Percentiles rank a stretch among this genome's conserved stretches.
Conservation (phyloP, 2,113 vertebrate genomes). For the Tringa solitaria region DNA sequence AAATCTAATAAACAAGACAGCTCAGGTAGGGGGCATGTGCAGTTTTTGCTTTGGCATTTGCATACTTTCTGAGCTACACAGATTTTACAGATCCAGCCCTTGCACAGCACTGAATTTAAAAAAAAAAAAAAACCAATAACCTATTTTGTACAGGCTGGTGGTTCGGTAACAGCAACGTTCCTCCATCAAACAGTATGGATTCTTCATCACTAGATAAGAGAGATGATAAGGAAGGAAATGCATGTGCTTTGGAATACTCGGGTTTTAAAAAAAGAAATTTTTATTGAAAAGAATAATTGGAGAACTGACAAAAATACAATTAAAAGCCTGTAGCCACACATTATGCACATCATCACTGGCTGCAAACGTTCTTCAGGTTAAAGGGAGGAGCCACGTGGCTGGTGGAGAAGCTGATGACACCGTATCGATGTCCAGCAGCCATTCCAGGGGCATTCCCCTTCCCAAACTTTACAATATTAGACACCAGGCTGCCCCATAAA, state of each 20-base stretch:
- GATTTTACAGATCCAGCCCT: background rate
- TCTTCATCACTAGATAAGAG: background rate
- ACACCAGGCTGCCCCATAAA: background rate
- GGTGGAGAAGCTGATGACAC: background rate
- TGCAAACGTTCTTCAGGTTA: background rate
- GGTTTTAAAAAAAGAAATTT: background rate
- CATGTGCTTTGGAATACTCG: background rate
- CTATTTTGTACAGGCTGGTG: background rate
- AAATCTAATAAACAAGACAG: background rate
- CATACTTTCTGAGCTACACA: background rate
- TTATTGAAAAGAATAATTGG: background rate
- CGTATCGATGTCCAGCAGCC: background rate
- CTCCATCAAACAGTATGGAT: background rate
- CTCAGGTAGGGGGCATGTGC: background rate
- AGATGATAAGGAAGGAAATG: background rate
- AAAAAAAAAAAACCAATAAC: too few species aligned
- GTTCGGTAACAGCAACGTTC: too few species aligned
- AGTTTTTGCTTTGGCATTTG: background rate
- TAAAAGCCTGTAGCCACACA: background rate
- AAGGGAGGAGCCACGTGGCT: background rate
- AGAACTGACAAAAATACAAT: background rate
- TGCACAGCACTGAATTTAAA: background rate
- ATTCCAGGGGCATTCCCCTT: background rate
- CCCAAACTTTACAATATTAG: background rate
- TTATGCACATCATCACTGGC: fast-evolving